phyloP scores from a whole-genome alignment of 1,140 invertebrate genomes.

The Anthonomus grandis region DNA sequence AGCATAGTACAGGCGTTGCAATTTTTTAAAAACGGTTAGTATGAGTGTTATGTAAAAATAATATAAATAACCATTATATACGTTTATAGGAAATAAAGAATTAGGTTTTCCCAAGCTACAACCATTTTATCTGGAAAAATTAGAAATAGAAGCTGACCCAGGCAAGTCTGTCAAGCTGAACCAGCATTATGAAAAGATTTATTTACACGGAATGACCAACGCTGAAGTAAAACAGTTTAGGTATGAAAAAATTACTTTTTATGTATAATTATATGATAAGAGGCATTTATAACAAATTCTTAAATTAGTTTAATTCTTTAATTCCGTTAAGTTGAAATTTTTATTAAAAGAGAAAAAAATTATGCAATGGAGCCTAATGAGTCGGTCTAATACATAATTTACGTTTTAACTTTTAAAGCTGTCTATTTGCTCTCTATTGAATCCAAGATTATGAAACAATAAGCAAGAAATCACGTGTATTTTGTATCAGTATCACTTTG shows the following conservation, averaged over 20 bases:
- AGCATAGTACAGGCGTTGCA: neutral
- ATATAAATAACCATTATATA: neutral
- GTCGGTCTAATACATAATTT: too few relatives aligned
- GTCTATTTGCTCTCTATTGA: too few relatives aligned
- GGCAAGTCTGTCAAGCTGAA: slow-evolving; percentile 12
- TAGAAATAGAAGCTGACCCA: slow-evolving; percentile 20
- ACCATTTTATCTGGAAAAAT: slow-evolving; percentile 26
- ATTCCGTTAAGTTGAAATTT: neutral
- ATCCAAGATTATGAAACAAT: too few relatives aligned
- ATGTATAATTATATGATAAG: too few relatives aligned
- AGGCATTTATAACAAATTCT: neutral
- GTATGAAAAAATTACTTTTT: slow-evolving; percentile 18
- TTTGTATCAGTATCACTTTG: too few relatives aligned
- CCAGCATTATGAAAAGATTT: slow-evolving; percentile 27
- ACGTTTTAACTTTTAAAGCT: too few relatives aligned
- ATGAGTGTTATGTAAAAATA: neutral
- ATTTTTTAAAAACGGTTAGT: slow-evolving; percentile 1
- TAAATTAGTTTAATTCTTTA: neutral
- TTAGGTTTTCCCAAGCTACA: slow-evolving; percentile 24
- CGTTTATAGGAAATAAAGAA: slow-evolving; percentile 26
- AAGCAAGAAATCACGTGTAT: too few relatives aligned
- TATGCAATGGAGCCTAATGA: too few relatives aligned
- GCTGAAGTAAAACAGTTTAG: slow-evolving; percentile 16
- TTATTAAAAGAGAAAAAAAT: too few relatives aligned
- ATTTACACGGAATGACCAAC: slow-evolving; percentile 21